Evolutionary conservation across 2,888 invertebrate genomes (phyloP).

Genomic region (Epistrophe grossulariae): DNA sequence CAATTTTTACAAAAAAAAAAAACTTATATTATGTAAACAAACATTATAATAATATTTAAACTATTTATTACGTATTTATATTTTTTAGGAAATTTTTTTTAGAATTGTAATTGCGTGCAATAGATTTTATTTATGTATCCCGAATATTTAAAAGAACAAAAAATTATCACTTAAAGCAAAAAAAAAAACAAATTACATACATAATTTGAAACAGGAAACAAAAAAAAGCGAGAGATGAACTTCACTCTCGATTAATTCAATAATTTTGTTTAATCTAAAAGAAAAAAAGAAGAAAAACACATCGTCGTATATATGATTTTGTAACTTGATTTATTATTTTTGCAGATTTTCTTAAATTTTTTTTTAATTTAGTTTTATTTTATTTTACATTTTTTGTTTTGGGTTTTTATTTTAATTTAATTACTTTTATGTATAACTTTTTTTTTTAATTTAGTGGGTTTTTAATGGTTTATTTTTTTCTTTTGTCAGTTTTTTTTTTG

Average conservation of each 20-base stretch:
- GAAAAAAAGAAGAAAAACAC: conserved; percentile 14
- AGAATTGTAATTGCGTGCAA: conserved; percentile 71
- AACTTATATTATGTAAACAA: conserved; percentile 28
- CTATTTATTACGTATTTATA: conserved; percentile 70
- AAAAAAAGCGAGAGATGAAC: background rate
- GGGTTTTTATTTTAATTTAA: conserved; percentile 49
- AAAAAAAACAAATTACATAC: conserved; percentile 27
- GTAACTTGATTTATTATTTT: conserved; percentile 39
- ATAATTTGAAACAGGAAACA: conserved; percentile 25
- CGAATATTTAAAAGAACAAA: conserved; percentile 37
- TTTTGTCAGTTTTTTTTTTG: conserved; percentile 71
- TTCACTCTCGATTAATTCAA: conserved; percentile 18
- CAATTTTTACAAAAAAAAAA: conserved; percentile 49
- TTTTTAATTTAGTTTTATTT: conserved; percentile 46
- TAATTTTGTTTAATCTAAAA: conserved; percentile 32
- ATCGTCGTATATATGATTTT: conserved; percentile 26
- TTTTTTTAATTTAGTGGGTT: conserved; percentile 65
- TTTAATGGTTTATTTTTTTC: conserved; percentile 60
- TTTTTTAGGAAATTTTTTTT: conserved; percentile 68
- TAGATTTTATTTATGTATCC: conserved; percentile 70
- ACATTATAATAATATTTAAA: conserved; percentile 43
- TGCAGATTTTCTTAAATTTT: conserved; percentile 36
- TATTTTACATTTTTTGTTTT: conserved; percentile 33
- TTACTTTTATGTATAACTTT: conserved; percentile 57
- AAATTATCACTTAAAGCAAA: conserved; percentile 43